Base-by-base conservation (phyloP, 2,888 invertebrate genomes). In the Phanerotoma sp. region DNA sequence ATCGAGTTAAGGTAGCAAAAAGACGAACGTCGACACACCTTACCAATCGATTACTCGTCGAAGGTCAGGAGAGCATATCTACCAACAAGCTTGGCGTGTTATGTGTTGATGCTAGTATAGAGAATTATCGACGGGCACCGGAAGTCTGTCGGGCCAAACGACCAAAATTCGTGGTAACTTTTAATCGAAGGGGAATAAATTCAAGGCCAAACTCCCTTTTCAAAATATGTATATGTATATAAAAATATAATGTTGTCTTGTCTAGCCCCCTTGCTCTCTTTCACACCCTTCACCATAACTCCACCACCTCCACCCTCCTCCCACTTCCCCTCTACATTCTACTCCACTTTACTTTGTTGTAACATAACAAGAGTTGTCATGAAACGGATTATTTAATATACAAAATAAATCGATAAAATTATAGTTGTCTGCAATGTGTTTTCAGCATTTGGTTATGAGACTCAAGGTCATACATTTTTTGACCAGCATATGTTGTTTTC, bases 1-100 rank as follows among this genome's bases (percentile, higher is more conserved):
- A 33, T n/a, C n/a, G n/a, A n/a, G 6, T 33, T 20, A 33, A 32
- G 11, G 11, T 11, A 33, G 35, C 13, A 32, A 33, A n/a, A 32
- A 33, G 32, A 46, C 32, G 16, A 20, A 46, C 32, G 16, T 33
- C 33, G 21, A 46, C 18, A 51, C 44, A 51, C 35, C 28, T 44
- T 35, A 33, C 21, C 35, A 41, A 54, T 54, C 35, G 53, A 54
- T 54, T 48, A 54, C 35, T 41, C 28, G 25, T 48, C 53, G 42
- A 54, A 55, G 55, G 55, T 55, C 55, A 55, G 50, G 55, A 51
- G 44, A 38, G n/a, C 28, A 47, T 37, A 40, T 30, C 16, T 15
- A 38, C 25, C 35, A 6, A 41, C 13, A 49, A 37, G 18, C 16
- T 38, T 20, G 25, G 9, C n/a, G 48, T 37, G 18, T n/a, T n/a